These are phyloP conservation scores for Mellivora capensis DNA, from an alignment of 2,113 vertebrate species.

Conservation along the genomic window DNA sequence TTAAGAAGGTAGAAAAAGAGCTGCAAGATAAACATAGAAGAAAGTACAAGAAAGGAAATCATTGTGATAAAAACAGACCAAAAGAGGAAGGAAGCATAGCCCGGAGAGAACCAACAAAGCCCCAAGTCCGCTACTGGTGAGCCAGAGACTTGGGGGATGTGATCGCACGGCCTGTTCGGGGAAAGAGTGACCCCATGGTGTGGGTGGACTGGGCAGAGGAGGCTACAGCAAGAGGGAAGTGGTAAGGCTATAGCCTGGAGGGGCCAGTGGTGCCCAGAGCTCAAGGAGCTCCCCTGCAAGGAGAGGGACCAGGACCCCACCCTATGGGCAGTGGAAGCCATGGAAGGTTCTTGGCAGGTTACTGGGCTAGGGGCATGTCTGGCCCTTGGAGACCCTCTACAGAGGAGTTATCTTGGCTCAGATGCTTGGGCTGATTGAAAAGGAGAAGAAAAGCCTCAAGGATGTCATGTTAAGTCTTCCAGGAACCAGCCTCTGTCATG, in stretches of 20 bases:
- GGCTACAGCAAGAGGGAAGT: not conserved
- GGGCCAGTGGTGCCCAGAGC: not conserved
- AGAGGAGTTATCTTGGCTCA: rapidly evolving
- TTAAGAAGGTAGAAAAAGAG: not conserved
- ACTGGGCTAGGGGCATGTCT: rapidly evolving
- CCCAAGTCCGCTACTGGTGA: not conserved
- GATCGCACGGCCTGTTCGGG: not conserved
- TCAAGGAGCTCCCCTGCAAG: not conserved
- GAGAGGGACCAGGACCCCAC: not conserved
- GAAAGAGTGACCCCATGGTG: not conserved
- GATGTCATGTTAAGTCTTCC: not conserved
- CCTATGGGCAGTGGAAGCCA: not conserved
- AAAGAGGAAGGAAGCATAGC: conserved; percentile 23
- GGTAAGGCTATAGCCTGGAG: not conserved
- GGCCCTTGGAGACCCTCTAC: not conserved
- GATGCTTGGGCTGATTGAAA: not conserved
- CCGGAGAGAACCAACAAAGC: not conserved
- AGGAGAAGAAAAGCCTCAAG: not conserved
- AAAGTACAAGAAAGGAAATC: not conserved
- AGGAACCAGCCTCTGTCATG: not conserved
- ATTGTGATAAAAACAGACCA: not conserved
- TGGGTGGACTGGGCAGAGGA: not conserved
- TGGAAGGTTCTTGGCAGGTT: not conserved
- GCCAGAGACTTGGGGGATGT: not conserved
- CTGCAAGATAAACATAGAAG: not conserved